phyloP scores from a whole-genome alignment of 92 coral and sea anemone genomes.

The Galaxea fascicularis region DNA sequence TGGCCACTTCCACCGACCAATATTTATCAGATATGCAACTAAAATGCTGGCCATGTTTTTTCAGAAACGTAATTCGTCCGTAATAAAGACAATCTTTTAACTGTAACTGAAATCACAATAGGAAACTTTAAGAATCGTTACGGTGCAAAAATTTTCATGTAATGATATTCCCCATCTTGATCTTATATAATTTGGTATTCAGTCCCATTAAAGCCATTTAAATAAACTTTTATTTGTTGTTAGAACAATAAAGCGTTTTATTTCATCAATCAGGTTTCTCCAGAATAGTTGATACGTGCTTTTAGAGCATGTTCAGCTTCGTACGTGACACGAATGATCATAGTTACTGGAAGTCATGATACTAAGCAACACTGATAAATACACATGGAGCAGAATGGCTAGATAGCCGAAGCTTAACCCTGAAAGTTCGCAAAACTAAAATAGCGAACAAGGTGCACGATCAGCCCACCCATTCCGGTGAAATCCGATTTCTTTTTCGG shows the following conservation, averaged over 20 bases:
- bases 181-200: background rate
- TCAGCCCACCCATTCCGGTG: too few species aligned
- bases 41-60: conserved; percentile 9
- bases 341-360: background rate
- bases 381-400: background rate
- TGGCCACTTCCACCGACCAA: background rate
- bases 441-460: too few species aligned
- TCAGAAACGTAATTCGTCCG: conserved; percentile 14
- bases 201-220: background rate
- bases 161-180: conserved; percentile 1
- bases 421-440: too few species aligned
- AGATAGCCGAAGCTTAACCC: too few species aligned
- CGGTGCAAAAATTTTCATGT: background rate
- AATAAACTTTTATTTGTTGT: conserved; percentile 11
- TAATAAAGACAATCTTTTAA: background rate
- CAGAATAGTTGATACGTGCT: conserved; percentile 9
- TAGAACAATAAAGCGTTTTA: conserved; percentile 13
- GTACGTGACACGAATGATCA: background rate
- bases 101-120: background rate
- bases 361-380: background rate
- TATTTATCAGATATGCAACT: conserved; percentile 15
- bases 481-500: too few species aligned
- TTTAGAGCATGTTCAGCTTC: conserved; percentile 12
- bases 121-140: background rate
- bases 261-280: background rate